A percentile compares a stretch with the other conserved stretches of the same genome.
These are phyloP conservation scores for Otis tarda DNA, from an alignment of 2,113 vertebrate species.

Conservation along the genomic window DNA sequence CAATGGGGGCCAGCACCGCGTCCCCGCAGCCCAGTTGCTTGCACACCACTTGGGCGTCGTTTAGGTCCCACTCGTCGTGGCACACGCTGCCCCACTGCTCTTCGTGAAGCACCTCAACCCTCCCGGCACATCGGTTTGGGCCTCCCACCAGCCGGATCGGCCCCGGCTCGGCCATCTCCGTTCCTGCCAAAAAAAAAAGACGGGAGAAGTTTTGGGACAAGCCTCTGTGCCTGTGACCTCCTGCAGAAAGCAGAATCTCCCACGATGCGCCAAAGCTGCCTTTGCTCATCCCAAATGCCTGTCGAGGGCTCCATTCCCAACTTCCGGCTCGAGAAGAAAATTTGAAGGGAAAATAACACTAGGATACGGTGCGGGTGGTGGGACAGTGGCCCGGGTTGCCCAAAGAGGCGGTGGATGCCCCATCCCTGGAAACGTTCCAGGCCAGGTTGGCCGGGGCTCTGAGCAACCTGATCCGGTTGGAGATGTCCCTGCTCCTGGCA, in stretches of 20 bases:
- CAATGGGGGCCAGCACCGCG: slow-evolving; percentile 18
- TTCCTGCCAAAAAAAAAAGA: background rate
- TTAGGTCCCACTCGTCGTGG: background rate
- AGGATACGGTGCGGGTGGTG: background rate
- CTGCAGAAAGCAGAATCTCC: background rate
- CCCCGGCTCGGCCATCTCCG: background rate
- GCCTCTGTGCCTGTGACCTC: background rate
- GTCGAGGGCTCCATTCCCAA: background rate
- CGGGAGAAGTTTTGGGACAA: background rate
- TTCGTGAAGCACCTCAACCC: slow-evolving; percentile 7
- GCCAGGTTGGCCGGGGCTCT: no score
- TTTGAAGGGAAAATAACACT: background rate
- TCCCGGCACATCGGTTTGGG: background rate
- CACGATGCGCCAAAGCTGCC: background rate
- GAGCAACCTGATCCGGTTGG: no score
- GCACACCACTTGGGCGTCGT: slow-evolving; percentile 84
- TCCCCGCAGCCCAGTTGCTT: slow-evolving; percentile 84
- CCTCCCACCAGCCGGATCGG: background rate
- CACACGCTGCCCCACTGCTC: background rate
- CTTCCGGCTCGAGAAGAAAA: background rate
- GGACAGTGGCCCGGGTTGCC: no score
- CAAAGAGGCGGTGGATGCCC: no score
- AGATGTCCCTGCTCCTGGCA: no score
- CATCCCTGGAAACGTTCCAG: no score
- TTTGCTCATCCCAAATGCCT: background rate